A percentile compares a stretch with the other conserved stretches of the same genome.
phyloP scores from a whole-genome alignment of 2,113 vertebrate genomes.

The Scopus umbretta region DNA sequence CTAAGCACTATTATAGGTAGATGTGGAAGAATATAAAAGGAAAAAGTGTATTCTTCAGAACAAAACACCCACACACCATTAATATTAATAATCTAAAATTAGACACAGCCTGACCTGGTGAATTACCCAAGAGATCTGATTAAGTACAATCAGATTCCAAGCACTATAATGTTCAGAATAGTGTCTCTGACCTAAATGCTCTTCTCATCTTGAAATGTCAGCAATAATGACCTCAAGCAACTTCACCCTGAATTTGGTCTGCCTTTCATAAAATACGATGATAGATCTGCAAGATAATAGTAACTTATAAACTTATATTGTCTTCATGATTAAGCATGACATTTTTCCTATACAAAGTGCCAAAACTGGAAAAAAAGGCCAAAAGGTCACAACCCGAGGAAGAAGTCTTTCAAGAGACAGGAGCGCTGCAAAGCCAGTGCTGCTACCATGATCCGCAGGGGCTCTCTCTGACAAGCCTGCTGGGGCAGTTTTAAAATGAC shows the following conservation, averaged over 20 bases:
- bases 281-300: conserved; percentile 16
- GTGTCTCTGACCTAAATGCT: neutral
- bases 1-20: neutral
- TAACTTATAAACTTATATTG: neutral
- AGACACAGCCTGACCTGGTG: conserved; percentile 6
- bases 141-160: conserved; percentile 47
- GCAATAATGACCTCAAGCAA: conserved; percentile 30
- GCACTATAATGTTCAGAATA: neutral
- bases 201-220: conserved; percentile 29
- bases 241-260: conserved; percentile 47
- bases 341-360: conserved; percentile 16
- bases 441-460: neutral
- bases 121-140: conserved; percentile 36
- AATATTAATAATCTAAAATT: conserved; percentile 44
- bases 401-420: conserved; percentile 16
- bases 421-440: neutral
- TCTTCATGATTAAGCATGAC: conserved; percentile 38
- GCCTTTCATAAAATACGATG: conserved; percentile 18
- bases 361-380: neutral
- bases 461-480: neutral
- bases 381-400: neutral
- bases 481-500: conserved; percentile 28
- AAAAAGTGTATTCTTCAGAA: neutral
- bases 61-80: neutral
- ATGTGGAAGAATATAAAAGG: neutral